These are phyloP conservation scores for Drosophila rhopaloa DNA, from an alignment of 1,140 invertebrate genomes.

Conservation along the genomic window DNA sequence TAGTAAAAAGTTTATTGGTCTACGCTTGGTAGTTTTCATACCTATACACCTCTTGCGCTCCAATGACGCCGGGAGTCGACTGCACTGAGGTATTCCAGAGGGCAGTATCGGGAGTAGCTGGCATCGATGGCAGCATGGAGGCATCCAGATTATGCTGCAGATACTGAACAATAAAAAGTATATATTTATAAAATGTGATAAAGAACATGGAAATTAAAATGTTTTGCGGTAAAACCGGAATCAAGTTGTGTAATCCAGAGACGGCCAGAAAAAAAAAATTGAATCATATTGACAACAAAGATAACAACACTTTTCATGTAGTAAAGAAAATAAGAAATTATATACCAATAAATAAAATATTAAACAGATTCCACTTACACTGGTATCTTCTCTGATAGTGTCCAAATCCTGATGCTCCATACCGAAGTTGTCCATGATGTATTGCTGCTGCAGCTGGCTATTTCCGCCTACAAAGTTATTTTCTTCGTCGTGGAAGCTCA, in stretches of 20 bases:
- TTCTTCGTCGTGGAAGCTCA: conserved; percentile 91
- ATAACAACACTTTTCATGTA: too few relatives aligned
- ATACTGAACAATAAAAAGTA: conserved; percentile 28
- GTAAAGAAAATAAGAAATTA: too few relatives aligned
- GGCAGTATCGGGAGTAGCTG: conserved; percentile 88
- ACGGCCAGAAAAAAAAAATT: too few relatives aligned
- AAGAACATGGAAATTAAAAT: too few relatives aligned
- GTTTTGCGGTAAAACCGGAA: too few relatives aligned
- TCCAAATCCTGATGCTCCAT: conserved; percentile 85
- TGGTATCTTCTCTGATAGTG: conserved; percentile 91
- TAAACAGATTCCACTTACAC: conserved; percentile 87
- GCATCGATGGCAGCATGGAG: conserved; percentile 83
- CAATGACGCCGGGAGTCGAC: conserved; percentile 95
- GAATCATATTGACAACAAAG: too few relatives aligned
- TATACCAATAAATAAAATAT: background rate
- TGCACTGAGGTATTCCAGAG: conserved; percentile 85
- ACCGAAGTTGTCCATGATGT: conserved; percentile 56
- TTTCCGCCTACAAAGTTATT: conserved; percentile 84
- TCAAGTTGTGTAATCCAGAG: too few relatives aligned
- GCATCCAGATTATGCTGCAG: conserved; percentile 67
- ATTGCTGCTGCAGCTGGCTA: conserved; percentile 54
- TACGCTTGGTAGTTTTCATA: conserved; percentile 74
- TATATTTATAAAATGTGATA: background rate
- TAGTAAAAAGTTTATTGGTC: background rate
- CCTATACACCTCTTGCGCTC: conserved; percentile 96